Percentiles rank a stretch among this genome's conserved stretches.
These are phyloP conservation scores for Camelus dromedarius DNA, from an alignment of 2,113 vertebrate genomes.

Conservation along the genomic window DNA sequence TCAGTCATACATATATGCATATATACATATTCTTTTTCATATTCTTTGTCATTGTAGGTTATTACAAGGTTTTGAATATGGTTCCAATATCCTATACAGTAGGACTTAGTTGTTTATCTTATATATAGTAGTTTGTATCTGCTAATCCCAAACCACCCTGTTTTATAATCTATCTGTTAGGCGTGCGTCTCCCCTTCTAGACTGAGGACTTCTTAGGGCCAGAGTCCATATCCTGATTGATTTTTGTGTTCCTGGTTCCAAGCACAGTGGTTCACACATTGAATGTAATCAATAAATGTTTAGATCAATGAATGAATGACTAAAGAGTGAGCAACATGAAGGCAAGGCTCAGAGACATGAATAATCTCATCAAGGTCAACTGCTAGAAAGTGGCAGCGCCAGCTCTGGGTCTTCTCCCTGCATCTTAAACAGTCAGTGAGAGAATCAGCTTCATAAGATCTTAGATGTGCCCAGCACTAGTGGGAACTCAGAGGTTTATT, in stretches of 20 bases:
- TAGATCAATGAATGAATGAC: not conserved
- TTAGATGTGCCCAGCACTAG: not conserved
- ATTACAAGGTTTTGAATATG: too few relatives aligned
- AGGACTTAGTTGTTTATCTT: too few relatives aligned
- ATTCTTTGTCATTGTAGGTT: too few relatives aligned
- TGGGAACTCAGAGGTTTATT: not conserved
- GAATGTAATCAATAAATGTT: not conserved
- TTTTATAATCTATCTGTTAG: not conserved
- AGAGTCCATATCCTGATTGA: not conserved
- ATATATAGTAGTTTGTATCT: too few relatives aligned
- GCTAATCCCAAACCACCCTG: too few relatives aligned
- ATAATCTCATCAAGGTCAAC: not conserved
- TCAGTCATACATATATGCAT: too few relatives aligned
- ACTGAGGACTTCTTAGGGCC: not conserved
- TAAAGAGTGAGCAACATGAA: constrained; percentile 25
- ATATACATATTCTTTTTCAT: too few relatives aligned
- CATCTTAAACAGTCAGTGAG: not conserved
- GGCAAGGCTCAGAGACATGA: not conserved
- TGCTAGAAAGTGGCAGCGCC: not conserved
- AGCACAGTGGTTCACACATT: not conserved
- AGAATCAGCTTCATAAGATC: not conserved
- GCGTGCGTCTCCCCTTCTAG: not conserved
- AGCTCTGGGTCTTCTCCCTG: not conserved
- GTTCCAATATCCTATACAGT: too few relatives aligned
- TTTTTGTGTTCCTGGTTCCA: not conserved